These are phyloP conservation scores for Herminia tarsipennalis DNA, from an alignment of 2,888 invertebrate species.

Conservation along the genomic window DNA sequence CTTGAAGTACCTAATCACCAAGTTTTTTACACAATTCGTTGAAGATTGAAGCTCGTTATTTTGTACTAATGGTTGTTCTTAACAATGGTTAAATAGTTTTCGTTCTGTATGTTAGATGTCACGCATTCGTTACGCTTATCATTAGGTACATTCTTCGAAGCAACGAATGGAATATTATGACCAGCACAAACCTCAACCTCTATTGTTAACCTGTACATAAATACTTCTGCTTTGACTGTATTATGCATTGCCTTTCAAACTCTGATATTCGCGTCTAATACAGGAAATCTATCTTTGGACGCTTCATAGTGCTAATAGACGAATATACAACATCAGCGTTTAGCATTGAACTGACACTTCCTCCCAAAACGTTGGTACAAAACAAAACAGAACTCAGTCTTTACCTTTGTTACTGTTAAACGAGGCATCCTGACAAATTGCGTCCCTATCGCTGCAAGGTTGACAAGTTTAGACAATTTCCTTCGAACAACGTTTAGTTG, in stretches of 20 bases:
- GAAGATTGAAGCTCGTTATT: conserved; percentile 21
- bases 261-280: conserved; percentile 4
- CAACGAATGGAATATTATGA: conserved; percentile 2
- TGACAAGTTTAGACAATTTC: conserved; percentile 36
- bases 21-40: conserved; percentile 22
- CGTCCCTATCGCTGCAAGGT: conserved; percentile 29
- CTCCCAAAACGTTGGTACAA: conserved; percentile 1
- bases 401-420: conserved; percentile 11
- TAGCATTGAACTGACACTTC: conserved; percentile 13
- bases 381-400: conserved; percentile 5
- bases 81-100: conserved; percentile 31
- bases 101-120: conserved; percentile 20
- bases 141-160: conserved; percentile 12
- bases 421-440: conserved; percentile 29
- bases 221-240: too few species aligned
- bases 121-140: conserved; percentile 26
- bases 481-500: conserved; percentile 34
- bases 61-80: conserved; percentile 33
- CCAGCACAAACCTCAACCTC: too few species aligned
- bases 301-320: conserved; percentile 11
- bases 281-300: conserved; percentile 13
- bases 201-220: too few species aligned
- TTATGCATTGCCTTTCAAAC: not conserved
- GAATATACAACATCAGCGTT: conserved; percentile 10
- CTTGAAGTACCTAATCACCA: conserved; percentile 17